Percentiles rank a stretch among this genome's conserved stretches.
Conservation (phyloP, 2,113 vertebrate species). For the Coreoperca whiteheadi region DNA sequence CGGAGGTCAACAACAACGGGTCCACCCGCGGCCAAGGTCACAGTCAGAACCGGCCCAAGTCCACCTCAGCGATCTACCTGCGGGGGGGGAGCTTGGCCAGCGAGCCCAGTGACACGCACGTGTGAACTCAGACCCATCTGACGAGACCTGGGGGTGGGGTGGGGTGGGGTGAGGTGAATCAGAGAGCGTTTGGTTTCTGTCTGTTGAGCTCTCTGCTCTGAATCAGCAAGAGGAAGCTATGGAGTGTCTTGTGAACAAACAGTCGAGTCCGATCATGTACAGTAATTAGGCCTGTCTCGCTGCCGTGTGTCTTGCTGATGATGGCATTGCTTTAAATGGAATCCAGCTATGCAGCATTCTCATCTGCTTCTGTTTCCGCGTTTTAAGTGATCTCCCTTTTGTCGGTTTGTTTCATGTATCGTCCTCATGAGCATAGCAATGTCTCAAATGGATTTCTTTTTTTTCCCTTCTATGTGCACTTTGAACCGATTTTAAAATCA, state of each 20-base stretch:
- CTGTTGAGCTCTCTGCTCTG: conserved; percentile 40
- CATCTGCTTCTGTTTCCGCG: conserved; percentile 89
- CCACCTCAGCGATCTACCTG: conserved; percentile 94
- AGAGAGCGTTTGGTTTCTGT: conserved; percentile 47
- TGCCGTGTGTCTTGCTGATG: conserved; percentile 80
- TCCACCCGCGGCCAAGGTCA: conserved; percentile 57
- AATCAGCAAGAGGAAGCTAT: conserved; percentile 75
- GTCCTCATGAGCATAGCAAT: conserved; percentile 31
- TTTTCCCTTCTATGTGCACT: conserved; percentile 71
- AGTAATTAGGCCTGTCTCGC: conserved; percentile 72
- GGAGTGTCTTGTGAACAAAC: conserved; percentile 55
- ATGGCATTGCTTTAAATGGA: conserved; percentile 96
- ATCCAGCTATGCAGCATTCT: conserved; percentile 99
- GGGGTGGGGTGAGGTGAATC: background rate
- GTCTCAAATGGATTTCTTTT: conserved; percentile 68
- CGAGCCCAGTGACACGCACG: conserved; percentile 87
- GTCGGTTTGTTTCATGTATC: conserved; percentile 75
- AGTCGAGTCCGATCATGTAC: conserved; percentile 68
- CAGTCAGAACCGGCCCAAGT: conserved; percentile 87
- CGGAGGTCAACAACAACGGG: conserved; percentile 87
- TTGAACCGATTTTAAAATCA: conserved; percentile 83
- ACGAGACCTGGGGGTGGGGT: no score
- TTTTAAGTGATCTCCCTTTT: conserved; percentile 77
- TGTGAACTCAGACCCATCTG: conserved; percentile 84
- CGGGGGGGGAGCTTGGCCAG: conserved; percentile 90